Evolutionary conservation across 92 coral and sea anemone species (phyloP), one percentile per base, ranked within the genome.

Genomic region (Pocillopora grandis): DNA sequence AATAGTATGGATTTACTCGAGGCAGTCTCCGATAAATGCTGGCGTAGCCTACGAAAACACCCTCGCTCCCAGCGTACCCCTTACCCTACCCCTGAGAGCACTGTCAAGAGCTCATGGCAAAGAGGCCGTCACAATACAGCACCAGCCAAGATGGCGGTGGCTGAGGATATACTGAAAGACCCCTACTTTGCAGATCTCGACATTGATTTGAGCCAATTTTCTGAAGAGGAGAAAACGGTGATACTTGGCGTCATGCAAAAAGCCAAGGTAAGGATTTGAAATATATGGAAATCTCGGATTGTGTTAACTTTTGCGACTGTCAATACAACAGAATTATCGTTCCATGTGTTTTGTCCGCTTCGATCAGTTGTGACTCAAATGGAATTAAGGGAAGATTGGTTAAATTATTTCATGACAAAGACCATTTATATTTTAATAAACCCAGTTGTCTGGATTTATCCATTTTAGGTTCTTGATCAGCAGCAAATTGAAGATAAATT

Each of bases 211-310:
- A 90, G 92, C 23, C 93, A 93, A 56, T 92, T 95, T 80, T 94
- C 95, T 7, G 99, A 96, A 58, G 93, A 91, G 77, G 99, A 96
- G 80, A 90, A 96, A 83, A 88, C 89, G 1, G 90, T 92, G 36
- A 96, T 96, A 76, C 62, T 95, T 15, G 87, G 94, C 68, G 99
- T 96, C 59, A 90, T 96, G 98, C 92, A 92, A 63, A 96, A 92
- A 76, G 99, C 99, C 55, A 92, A 93, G 90, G 99, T 96, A 79
- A 52, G 81, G 10, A 64, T 78, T 17, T 5, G 10, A 36, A 78
- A 77, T 33, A 63, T 16, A 1, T 61, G 19, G 35, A 37, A 58
- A 78, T 78, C 82, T 63, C 64, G 15, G 19, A 35, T 9, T 62
- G 63, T 36, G 64, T 62, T n/a, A 62, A n/a, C 57, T 36, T 42